phyloP scores from a whole-genome alignment of 2,888 invertebrate genomes.

The Tupiocoris notatus region DNA sequence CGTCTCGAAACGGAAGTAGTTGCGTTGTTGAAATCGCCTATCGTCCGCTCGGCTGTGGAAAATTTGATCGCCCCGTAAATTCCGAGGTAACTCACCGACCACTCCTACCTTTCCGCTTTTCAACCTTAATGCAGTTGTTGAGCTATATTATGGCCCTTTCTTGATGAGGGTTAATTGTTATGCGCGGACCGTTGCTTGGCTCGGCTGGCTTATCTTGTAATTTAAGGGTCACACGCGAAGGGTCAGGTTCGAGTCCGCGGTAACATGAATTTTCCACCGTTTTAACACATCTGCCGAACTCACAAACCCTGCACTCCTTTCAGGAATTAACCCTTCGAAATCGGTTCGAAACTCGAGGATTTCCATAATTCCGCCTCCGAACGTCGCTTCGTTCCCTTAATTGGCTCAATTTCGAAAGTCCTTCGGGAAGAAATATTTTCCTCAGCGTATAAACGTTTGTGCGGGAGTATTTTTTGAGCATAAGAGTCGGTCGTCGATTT shows the following conservation, averaged over 20 bases:
- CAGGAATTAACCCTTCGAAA: neutral
- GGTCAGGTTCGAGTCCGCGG: conserved; percentile 34
- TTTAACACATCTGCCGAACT: conserved; percentile 29
- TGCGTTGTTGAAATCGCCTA: neutral
- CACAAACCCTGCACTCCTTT: neutral
- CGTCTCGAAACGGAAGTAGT: neutral
- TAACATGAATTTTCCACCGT: conserved; percentile 36
- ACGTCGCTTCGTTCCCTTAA: neutral
- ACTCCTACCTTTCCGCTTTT: neutral
- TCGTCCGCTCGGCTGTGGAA: neutral
- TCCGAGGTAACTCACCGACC: neutral
- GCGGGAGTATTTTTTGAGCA: no score
- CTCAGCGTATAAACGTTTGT: no score
- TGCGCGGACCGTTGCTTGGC: conserved; percentile 2
- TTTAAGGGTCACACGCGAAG: conserved; percentile 37
- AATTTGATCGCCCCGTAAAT: neutral
- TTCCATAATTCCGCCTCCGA: neutral
- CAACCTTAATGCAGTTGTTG: conserved; percentile 34
- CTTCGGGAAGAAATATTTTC: no score
- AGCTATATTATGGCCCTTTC: conserved; percentile 23
- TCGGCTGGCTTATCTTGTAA: conserved; percentile 31
- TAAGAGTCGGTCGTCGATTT: no score
- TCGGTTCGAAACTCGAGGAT: neutral
- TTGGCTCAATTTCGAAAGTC: no score
- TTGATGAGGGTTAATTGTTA: conserved; percentile 40